Percentiles rank a stretch among this genome's conserved stretches.
Conservation (phyloP, 2,888 invertebrate genomes). For the Galerucella calmariensis region DNA sequence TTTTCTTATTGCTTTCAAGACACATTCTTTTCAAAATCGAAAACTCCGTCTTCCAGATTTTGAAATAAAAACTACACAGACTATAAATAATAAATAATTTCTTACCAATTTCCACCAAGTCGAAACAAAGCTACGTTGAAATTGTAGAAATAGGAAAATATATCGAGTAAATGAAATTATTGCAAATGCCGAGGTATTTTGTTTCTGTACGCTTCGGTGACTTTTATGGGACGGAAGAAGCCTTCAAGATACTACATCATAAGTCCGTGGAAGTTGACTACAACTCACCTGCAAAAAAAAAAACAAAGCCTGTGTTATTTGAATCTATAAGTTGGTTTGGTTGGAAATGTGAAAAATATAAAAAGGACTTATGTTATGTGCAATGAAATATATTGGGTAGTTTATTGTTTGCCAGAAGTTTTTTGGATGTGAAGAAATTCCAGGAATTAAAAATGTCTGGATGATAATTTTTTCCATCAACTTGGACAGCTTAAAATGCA, state of each 20-base stretch:
- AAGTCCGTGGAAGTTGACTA: slow-evolving; percentile 20
- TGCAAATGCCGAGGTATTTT: slow-evolving; percentile 37
- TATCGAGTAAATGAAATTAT: slow-evolving; percentile 16
- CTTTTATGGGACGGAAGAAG: slow-evolving; percentile 43
- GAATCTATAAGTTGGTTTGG: not conserved
- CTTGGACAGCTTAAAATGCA: too few relatives aligned
- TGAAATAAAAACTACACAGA: too few relatives aligned
- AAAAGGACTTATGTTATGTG: not conserved
- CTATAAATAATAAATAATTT: too few relatives aligned
- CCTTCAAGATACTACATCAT: slow-evolving; percentile 13
- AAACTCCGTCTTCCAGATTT: too few relatives aligned
- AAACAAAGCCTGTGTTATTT: not conserved
- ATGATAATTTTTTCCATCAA: too few relatives aligned
- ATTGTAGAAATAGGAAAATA: not conserved
- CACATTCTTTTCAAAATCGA: too few relatives aligned
- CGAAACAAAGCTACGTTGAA: not conserved
- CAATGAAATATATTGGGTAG: too few relatives aligned
- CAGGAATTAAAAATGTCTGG: too few relatives aligned
- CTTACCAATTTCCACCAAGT: slow-evolving; percentile 8
- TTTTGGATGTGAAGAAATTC: too few relatives aligned
- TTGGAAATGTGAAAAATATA: not conserved
- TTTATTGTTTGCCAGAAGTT: too few relatives aligned
- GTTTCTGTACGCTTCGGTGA: slow-evolving; percentile 48
- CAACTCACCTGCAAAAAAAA: slow-evolving; percentile 30
- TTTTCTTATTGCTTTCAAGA: too few relatives aligned